phyloP scores from a whole-genome alignment of 1,140 invertebrate species.

The Ectropis grisescens region DNA sequence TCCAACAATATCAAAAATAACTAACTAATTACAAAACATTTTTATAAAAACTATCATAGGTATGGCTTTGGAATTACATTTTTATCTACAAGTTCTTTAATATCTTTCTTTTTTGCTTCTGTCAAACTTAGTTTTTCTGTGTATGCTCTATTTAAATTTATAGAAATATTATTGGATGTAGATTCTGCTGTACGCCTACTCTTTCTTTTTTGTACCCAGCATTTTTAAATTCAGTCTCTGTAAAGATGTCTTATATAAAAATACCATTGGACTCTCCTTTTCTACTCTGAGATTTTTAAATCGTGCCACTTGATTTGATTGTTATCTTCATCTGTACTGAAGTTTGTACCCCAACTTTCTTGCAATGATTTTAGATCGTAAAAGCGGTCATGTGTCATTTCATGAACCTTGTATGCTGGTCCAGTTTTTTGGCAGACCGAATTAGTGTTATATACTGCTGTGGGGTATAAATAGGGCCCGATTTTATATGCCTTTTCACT shows the following conservation, averaged over 20 bases:
- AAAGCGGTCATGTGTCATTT: conserved; percentile 17
- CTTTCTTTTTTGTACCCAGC: conserved; percentile 14
- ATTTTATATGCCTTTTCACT: conserved; percentile 26
- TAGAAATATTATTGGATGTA: conserved; percentile 2
- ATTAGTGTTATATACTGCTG: conserved; percentile 21
- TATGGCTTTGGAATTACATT: conserved; percentile 16
- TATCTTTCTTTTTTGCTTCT: conserved; percentile 14
- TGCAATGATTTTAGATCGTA: too few species aligned
- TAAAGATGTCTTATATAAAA: conserved; percentile 18
- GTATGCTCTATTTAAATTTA: conserved; percentile 12
- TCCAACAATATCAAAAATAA: too few species aligned
- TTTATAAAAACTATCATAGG: conserved; percentile 14
- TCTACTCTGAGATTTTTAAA: conserved; percentile 17
- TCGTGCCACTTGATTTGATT: conserved; percentile 16
- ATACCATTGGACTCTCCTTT: conserved; percentile 6
- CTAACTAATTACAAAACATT: conserved; percentile 3
- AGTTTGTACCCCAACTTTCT: conserved; percentile 17
- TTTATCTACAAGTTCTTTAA: conserved; percentile 19
- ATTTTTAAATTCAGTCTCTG: conserved; percentile 9
- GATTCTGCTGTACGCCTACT: conserved; percentile 1
- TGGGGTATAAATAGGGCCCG: conserved; percentile 29
- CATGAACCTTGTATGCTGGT: conserved; percentile 12
- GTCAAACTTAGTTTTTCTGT: conserved; percentile 13
- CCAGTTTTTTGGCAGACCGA: conserved; percentile 20
- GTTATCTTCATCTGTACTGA: conserved; percentile 12